A percentile compares a stretch with the other conserved stretches of the same genome.
Conservation (phyloP, 2,888 invertebrate species). For the Autographa pulchrina region DNA sequence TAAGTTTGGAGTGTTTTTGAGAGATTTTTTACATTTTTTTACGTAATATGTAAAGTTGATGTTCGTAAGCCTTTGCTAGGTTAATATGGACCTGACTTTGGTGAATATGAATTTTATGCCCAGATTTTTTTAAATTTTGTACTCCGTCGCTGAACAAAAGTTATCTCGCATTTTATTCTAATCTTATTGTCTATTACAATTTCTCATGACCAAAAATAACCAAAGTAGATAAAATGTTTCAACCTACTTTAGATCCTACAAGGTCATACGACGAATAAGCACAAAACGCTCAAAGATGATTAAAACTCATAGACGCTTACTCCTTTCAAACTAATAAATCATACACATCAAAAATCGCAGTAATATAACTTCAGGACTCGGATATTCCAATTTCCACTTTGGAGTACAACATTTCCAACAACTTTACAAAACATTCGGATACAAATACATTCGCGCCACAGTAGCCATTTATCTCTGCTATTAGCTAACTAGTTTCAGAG, state of each 20-base stretch:
- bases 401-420: constrained; percentile 47
- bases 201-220: no score
- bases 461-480: constrained; percentile 68
- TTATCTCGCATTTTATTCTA: no score
- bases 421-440: constrained; percentile 48
- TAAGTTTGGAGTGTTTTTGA: constrained; percentile 21
- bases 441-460: constrained; percentile 57
- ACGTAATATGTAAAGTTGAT: constrained; percentile 11
- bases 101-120: constrained; percentile 1
- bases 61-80: constrained; percentile 32
- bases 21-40: constrained; percentile 20
- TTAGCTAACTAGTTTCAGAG: constrained; percentile 71
- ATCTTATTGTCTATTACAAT: no score
- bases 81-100: constrained; percentile 19
- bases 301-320: not conserved
- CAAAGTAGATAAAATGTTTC: no score
- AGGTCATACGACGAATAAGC: not conserved
- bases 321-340: constrained; percentile 14
- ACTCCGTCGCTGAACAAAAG: no score
- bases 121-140: not conserved
- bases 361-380: constrained; percentile 15
- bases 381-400: constrained; percentile 27
- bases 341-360: constrained; percentile 15
- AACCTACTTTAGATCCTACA: not conserved
- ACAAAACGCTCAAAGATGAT: not conserved